Evolutionary conservation across 2,797 vertebrate genomes (phyloP).

Genomic region (Hozukius guyotensis): DNA sequence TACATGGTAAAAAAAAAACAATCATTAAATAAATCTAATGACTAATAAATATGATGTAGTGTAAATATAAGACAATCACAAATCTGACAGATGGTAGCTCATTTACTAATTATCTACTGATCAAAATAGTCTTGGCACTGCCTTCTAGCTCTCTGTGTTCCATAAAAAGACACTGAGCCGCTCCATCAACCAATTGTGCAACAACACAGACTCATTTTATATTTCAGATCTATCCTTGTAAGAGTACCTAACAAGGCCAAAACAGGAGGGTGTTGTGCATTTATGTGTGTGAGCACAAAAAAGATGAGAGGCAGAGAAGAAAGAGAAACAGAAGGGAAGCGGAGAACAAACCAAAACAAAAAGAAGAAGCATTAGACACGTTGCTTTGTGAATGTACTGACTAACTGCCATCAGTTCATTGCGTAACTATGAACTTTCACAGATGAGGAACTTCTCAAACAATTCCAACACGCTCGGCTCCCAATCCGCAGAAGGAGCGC

Average conservation of each 20-base stretch:
- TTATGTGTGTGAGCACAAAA: not conserved
- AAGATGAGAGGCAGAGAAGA: not conserved
- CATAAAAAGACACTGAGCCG: not conserved
- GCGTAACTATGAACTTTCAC: conserved; percentile 45
- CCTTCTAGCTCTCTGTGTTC: conserved; percentile 1
- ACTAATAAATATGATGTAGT: not conserved
- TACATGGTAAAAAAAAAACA: not conserved
- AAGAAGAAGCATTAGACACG: conserved; percentile 9
- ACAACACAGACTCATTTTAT: conserved; percentile 10
- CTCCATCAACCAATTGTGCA: not conserved
- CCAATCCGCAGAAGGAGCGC: conserved; percentile 33
- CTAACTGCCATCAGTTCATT: conserved; percentile 26
- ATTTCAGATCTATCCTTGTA: not conserved
- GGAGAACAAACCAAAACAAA: not conserved
- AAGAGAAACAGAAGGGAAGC: conserved; percentile 8
- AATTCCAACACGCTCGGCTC: conserved; percentile 35
- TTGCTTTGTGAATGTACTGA: conserved; percentile 18
- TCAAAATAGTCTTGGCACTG: conserved; percentile 33
- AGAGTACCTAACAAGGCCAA: not conserved
- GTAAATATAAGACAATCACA: conserved; percentile 18
- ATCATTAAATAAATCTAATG: not conserved
- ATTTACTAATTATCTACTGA: conserved; percentile 40
- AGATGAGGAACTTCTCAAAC: conserved; percentile 53
- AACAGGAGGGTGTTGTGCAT: not conserved
- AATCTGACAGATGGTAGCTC: conserved; percentile 44